Conservation (phyloP, 2,113 vertebrate genomes). For the Mellivora capensis region DNA sequence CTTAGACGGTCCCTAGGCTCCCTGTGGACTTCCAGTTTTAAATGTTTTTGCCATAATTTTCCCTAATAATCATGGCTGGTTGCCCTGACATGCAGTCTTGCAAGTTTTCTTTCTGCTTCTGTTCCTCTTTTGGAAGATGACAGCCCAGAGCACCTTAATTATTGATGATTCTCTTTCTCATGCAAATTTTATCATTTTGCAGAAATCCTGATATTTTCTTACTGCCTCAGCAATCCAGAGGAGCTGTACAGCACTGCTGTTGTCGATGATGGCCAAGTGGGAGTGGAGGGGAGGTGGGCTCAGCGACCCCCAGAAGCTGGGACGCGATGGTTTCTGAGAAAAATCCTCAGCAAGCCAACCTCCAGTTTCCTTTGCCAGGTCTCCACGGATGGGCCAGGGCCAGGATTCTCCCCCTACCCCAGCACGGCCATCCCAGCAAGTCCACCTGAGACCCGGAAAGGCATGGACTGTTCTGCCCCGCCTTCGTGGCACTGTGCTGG, state of each 20-base stretch:
- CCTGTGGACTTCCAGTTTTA: neutral
- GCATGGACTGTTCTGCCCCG: neutral
- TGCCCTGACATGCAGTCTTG: rapidly evolving
- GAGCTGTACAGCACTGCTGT: rapidly evolving
- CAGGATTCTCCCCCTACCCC: rapidly evolving
- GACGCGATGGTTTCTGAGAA: rapidly evolving
- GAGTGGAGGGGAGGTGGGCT: rapidly evolving
- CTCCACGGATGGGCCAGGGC: neutral
- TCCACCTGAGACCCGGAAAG: rapidly evolving
- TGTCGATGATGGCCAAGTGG: rapidly evolving
- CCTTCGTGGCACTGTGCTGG: neutral
- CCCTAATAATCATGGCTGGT: rapidly evolving
- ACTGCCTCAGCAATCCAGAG: rapidly evolving
- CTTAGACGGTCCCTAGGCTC: no score
- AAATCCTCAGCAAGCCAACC: neutral
- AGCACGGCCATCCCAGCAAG: neutral
- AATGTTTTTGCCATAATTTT: neutral
- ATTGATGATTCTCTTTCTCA: neutral
- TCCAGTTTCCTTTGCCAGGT: rapidly evolving
- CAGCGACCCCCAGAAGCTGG: rapidly evolving
- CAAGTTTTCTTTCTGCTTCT: no score
- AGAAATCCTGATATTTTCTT: neutral
- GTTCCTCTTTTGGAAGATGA: no score
- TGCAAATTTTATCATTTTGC: neutral
- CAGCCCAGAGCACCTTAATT: neutral